phyloP scores from a whole-genome alignment of 2,888 invertebrate genomes.

The Onthophagus sagittarius region DNA sequence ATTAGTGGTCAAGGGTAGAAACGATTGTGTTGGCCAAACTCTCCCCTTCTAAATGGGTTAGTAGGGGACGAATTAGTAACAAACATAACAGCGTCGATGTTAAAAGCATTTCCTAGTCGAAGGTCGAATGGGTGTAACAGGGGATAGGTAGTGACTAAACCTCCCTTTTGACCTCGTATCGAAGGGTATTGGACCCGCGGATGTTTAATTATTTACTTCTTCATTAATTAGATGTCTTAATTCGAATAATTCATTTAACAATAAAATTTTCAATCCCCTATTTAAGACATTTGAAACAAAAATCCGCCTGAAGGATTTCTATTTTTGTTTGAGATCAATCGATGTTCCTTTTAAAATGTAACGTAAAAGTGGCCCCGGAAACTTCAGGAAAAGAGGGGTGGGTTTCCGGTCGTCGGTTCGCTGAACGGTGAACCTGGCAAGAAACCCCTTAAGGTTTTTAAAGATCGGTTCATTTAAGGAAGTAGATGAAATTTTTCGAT shows the following conservation, averaged over 20 bases:
- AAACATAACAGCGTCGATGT: constrained; percentile 38
- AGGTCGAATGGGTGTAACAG: constrained; percentile 8
- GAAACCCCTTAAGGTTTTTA: not conserved
- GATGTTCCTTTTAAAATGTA: not conserved
- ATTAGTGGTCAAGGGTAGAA: not conserved
- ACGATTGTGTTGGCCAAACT: not conserved
- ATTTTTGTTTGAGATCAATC: not conserved
- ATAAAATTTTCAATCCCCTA: too few relatives aligned
- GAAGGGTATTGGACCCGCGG: not conserved
- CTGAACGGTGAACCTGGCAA: not conserved
- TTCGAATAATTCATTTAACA: not conserved
- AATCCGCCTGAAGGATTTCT: too few relatives aligned
- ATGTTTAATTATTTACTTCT: constrained; percentile 7
- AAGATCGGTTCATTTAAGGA: not conserved
- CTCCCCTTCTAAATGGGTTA: constrained; percentile 34
- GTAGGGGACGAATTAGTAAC: constrained; percentile 27
- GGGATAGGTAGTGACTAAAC: not conserved
- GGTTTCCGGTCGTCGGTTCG: not conserved
- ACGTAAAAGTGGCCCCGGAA: not conserved
- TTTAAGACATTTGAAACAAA: too few relatives aligned
- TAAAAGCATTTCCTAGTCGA: constrained; percentile 46
- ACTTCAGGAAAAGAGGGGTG: not conserved
- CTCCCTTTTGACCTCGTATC: not conserved
- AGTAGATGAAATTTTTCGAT: not conserved
- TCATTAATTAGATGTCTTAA: not conserved